Base-by-base conservation (phyloP, 2,797 vertebrate species). In the Gephyroberyx darwinii region DNA sequence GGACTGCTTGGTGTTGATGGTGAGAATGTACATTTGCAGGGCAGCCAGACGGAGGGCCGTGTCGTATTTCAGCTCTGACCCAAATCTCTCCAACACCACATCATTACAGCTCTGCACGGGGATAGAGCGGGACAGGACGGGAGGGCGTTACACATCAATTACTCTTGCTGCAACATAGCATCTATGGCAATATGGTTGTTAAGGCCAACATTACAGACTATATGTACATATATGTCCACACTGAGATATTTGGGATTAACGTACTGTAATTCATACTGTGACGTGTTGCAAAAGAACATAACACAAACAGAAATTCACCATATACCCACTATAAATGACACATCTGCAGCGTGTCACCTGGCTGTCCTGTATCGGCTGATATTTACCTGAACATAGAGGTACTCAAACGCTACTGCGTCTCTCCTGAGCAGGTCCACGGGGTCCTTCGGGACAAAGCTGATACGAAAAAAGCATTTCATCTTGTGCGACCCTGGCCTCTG, bases 401-500 rank as follows among this genome's bases (percentile, higher is more conserved):
- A 99, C 85, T 99, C 98, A 76, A 99, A 99, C 67, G 98, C 96
- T 77, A 98, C 95, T 0, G 96, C 96, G 75, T 99, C 97, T 93
- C 96, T 95, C 83, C 96, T 93, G 56, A 99, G 93, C 80, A 99
- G 94, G 81, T 99, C 98, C 87, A 99, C 94, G 0, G 98, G 97
- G 89, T 99, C 98, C 92, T 98, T 98, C 82, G 97, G 98, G 79
- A 99, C 97, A 83, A 99, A 99, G 84, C 96, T 98, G 82, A 99
- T 96, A 82, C 98, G 95, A 88, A 99, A 99, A 86, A 97, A 96
- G 93, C 98, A 99, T 86, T 97, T 97, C 97, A 99, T 99, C 91
- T 96, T 99, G 89, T 99, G 95, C 4, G 97, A 96, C 71, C 95
- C 95, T 83, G 97, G 97, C 87, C 96, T 95, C 92, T 98, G 97